These are phyloP conservation scores for Garrulus glandarius DNA, from an alignment of 2,797 vertebrate genomes.

Conservation along the genomic window DNA sequence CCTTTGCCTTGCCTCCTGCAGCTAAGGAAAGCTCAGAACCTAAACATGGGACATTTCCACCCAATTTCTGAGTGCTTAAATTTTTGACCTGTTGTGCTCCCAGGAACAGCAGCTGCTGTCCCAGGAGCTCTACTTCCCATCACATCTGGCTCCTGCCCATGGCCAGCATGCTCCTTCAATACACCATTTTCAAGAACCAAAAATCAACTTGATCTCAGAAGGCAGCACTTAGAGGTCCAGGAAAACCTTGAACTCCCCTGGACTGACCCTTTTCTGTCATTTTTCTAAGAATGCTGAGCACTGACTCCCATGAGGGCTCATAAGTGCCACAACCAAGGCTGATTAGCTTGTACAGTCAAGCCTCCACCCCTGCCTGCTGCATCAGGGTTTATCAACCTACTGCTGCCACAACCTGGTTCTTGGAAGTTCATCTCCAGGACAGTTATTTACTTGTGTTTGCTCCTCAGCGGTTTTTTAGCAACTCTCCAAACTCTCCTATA, in stretches of 20 bases:
- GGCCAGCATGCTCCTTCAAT: background rate
- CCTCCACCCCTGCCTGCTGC: background rate
- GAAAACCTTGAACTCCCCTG: background rate
- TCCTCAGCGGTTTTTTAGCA: background rate
- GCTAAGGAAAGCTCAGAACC: background rate
- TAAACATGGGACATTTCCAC: background rate
- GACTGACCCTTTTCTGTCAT: background rate
- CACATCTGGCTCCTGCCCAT: fast-evolving
- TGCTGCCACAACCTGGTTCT: background rate
- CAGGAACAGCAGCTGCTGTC: background rate
- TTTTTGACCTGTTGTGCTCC: background rate
- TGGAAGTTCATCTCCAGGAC: background rate
- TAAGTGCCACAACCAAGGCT: background rate
- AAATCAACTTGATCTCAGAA: background rate
- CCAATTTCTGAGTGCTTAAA: background rate
- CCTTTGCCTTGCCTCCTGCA: background rate
- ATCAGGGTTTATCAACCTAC: background rate
- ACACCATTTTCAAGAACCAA: background rate
- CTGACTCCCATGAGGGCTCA: fast-evolving
- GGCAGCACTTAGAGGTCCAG: background rate
- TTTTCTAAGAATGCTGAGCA: background rate
- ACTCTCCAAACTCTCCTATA: background rate
- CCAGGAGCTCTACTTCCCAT: background rate
- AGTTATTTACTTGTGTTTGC: background rate
- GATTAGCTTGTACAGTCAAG: background rate